These are phyloP conservation scores for Nestor notabilis DNA, from an alignment of 2,113 vertebrate species.

Conservation along the genomic window DNA sequence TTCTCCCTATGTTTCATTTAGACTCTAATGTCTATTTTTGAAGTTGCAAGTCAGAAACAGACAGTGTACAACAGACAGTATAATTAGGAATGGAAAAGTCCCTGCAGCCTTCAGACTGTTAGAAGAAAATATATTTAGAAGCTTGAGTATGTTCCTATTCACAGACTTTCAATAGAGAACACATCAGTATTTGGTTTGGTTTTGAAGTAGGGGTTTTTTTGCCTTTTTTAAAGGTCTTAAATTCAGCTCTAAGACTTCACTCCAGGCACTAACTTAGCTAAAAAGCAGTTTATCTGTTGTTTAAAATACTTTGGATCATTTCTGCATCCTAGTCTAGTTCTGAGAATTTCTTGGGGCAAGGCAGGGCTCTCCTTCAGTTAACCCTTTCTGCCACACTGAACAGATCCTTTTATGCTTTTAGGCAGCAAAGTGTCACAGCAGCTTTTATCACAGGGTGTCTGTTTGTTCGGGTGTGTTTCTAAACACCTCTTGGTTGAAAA, in stretches of 20 bases:
- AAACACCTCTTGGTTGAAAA: neutral
- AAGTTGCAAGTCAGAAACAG: constrained; percentile 37
- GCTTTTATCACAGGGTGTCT: neutral
- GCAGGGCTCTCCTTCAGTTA: neutral
- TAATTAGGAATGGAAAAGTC: constrained; percentile 56
- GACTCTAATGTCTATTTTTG: constrained; percentile 1
- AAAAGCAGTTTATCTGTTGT: neutral
- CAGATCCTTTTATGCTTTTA: neutral
- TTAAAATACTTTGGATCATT: constrained; percentile 8
- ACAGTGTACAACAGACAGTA: neutral
- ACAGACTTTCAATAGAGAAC: neutral
- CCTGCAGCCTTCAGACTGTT: constrained; percentile 6
- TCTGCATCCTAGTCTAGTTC: neutral
- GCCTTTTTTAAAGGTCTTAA: neutral
- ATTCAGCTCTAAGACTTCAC: neutral
- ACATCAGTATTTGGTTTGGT: neutral
- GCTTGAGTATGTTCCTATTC: constrained; percentile 7
- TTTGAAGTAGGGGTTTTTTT: neutral
- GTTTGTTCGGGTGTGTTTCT: neutral
- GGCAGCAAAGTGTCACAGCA: neutral
- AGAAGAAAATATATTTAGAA: constrained; percentile 47
- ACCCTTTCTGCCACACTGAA: neutral
- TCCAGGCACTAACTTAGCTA: neutral
- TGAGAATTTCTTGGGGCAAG: neutral
- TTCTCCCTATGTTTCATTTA: neutral